Percentiles rank a stretch among this genome's conserved stretches.
Conservation (phyloP, 2,113 vertebrate species). For the Panthera leo region DNA sequence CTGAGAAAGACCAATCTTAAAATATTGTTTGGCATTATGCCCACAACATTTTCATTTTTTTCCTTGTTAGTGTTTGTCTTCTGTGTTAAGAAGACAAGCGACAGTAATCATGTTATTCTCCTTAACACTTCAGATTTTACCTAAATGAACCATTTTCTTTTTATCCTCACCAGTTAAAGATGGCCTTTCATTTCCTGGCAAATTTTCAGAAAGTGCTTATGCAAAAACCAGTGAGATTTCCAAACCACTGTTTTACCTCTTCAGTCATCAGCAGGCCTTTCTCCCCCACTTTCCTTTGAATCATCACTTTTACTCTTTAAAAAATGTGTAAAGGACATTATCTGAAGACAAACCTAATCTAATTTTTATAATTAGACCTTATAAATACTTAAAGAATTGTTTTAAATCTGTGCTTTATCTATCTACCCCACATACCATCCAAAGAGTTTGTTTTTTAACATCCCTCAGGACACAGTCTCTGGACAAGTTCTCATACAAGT, state of each 20-base stretch:
- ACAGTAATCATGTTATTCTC: constrained; percentile 9
- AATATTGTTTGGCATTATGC: constrained; percentile 61
- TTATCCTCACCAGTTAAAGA: constrained; percentile 12
- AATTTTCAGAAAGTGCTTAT: constrained; percentile 30
- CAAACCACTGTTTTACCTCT: not conserved
- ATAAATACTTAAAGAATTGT: not conserved
- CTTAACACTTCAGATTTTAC: not conserved
- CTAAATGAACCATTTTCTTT: constrained; percentile 41
- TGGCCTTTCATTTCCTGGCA: constrained; percentile 36
- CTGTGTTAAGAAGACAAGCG: constrained; percentile 16
- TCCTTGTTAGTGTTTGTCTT: constrained; percentile 60
- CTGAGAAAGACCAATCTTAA: constrained; percentile 70
- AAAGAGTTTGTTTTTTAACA: not conserved
- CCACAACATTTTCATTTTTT: constrained; percentile 59
- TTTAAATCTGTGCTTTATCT: not conserved
- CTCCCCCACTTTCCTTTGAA: constrained; percentile 9
- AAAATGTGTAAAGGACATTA: not conserved
- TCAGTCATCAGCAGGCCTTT: not conserved
- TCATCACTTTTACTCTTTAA: not conserved
- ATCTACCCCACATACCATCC: not conserved
- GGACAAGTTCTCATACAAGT: not conserved
- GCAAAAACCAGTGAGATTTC: constrained; percentile 24
- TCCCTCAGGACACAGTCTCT: not conserved
- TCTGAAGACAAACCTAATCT: not conserved
- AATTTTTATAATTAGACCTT: constrained; percentile 4